Evolutionary conservation across 2,797 vertebrate genomes (phyloP).

Genomic region (Chrosomus eos): DNA sequence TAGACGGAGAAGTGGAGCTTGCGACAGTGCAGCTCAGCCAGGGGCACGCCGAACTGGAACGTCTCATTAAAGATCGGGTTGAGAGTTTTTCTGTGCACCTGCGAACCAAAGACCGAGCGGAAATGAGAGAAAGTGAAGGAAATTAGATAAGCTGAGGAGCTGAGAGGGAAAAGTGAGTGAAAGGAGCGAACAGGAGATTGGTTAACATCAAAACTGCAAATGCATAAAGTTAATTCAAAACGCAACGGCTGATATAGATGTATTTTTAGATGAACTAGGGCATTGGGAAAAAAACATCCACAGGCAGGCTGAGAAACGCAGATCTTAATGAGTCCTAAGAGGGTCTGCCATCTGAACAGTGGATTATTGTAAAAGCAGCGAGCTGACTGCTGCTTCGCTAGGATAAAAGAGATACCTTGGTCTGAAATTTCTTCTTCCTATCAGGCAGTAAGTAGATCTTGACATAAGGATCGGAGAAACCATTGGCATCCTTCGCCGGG

Average conservation of each 20-base stretch:
- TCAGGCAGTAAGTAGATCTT: conserved; percentile 95
- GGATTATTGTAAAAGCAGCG: conserved; percentile 7
- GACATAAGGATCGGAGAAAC: conserved; percentile 92
- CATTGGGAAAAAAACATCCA: conserved; percentile 4
- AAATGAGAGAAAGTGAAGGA: conserved; percentile 19
- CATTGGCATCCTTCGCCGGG: conserved; percentile 91
- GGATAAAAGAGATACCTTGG: conserved; percentile 78
- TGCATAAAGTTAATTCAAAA: conserved; percentile 24
- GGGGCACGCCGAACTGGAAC: conserved; percentile 89
- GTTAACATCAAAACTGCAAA: conserved; percentile 20
- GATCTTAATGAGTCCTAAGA: conserved; percentile 48
- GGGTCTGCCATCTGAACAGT: conserved; percentile 23
- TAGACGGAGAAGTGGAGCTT: conserved; percentile 94
- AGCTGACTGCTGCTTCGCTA: neutral
- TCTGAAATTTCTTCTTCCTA: conserved; percentile 95
- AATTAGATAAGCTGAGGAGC: conserved; percentile 18
- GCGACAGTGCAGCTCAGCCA: conserved; percentile 88
- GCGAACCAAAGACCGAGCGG: conserved; percentile 18
- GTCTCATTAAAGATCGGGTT: conserved; percentile 95
- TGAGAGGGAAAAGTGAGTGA: conserved; percentile 18
- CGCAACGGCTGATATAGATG: conserved; percentile 3
- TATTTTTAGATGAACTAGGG: conserved; percentile 42
- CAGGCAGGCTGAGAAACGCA: conserved; percentile 32
- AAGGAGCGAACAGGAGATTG: conserved; percentile 13
- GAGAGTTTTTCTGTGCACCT: conserved; percentile 92